A percentile compares a stretch with the other conserved stretches of the same genome.
These are phyloP conservation scores for Alectura lathami DNA, from an alignment of 2,113 vertebrate species.

Conservation along the genomic window DNA sequence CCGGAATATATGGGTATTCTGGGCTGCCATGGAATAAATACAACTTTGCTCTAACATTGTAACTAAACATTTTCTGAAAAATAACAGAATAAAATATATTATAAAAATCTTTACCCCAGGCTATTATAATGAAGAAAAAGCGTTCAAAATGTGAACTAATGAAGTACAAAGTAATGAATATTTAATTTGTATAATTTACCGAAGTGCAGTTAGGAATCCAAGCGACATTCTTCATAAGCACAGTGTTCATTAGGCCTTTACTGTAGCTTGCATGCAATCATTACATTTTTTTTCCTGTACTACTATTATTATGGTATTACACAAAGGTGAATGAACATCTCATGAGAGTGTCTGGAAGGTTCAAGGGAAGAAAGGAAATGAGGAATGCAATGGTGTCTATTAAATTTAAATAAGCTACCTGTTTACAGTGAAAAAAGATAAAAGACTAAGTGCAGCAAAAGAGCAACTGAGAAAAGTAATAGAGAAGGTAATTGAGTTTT, in stretches of 20 bases:
- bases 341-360: constrained; percentile 49
- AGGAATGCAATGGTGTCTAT: constrained; percentile 12
- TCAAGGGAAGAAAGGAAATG: constrained; percentile 32
- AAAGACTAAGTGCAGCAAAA: constrained; percentile 57
- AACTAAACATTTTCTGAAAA: constrained; percentile 75
- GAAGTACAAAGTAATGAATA: constrained; percentile 85
- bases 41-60: constrained; percentile 52
- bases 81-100: constrained; percentile 65
- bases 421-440: constrained; percentile 67
- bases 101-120: constrained; percentile 72
- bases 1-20: not conserved
- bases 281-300: constrained; percentile 12
- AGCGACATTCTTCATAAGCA: constrained; percentile 77
- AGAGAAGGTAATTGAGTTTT: constrained; percentile 69
- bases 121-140: constrained; percentile 81
- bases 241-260: constrained; percentile 76
- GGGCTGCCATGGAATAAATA: constrained; percentile 32
- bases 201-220: constrained; percentile 77
- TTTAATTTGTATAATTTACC: constrained; percentile 86
- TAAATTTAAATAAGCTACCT: constrained; percentile 68
- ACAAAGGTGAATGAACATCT: constrained; percentile 53
- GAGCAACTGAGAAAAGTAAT: constrained; percentile 49
- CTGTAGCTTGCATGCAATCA: constrained; percentile 64
- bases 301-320: constrained; percentile 31
- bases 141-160: constrained; percentile 80